These are phyloP conservation scores for Hydropsyche betteni DNA, from an alignment of 2,888 invertebrate species.

Conservation along the genomic window DNA sequence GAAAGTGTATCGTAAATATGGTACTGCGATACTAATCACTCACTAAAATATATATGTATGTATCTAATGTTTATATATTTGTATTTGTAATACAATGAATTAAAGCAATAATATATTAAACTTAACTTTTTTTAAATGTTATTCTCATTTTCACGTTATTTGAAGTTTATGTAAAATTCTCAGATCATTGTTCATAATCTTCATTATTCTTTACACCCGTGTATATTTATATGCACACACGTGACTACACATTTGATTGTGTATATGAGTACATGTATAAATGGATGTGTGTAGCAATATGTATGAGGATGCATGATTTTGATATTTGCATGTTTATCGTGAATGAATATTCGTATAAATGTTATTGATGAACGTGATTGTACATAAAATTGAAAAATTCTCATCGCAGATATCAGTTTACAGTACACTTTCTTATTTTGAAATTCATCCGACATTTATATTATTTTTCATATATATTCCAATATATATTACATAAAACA, in stretches of 20 bases:
- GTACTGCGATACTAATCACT: constrained; percentile 45
- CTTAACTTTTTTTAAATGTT: constrained; percentile 20
- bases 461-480: constrained; percentile 36
- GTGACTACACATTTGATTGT: constrained; percentile 1
- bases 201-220: background rate
- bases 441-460: constrained; percentile 22
- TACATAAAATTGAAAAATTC: constrained; percentile 14
- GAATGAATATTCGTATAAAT: background rate
- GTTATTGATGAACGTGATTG: background rate
- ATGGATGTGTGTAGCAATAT: background rate
- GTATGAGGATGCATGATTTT: background rate
- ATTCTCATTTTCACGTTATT: constrained; percentile 12
- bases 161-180: background rate
- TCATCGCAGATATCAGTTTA: constrained; percentile 47
- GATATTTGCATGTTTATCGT: background rate
- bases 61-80: constrained; percentile 25
- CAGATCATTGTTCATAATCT: background rate
- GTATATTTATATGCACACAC: background rate
- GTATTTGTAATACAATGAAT: constrained; percentile 46
- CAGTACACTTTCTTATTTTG: constrained; percentile 49
- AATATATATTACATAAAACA: constrained; percentile 31
- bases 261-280: constrained; percentile 4
- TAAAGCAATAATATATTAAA: constrained; percentile 49
- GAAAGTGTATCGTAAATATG: constrained; percentile 49
- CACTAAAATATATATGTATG: background rate